These are phyloP conservation scores for Pyrocephalus nanus DNA, from an alignment of 2,797 vertebrate genomes.

Conservation along the genomic window DNA sequence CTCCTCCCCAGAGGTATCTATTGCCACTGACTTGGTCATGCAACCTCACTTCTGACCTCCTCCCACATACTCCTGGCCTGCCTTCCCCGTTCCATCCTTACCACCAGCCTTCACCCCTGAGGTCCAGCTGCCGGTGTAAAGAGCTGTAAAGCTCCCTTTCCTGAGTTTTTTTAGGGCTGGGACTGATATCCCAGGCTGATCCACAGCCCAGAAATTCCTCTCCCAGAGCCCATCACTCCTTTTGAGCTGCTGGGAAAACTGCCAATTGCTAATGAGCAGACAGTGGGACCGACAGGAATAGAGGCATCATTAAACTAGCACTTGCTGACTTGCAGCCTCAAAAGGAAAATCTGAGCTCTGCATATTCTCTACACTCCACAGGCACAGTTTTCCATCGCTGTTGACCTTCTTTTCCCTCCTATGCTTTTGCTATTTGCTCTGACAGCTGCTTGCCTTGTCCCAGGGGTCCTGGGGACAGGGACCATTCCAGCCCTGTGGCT, in stretches of 20 bases:
- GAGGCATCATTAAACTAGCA: neutral
- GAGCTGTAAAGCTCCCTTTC: neutral
- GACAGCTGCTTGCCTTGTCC: neutral
- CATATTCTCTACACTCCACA: neutral
- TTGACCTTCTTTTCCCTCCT: neutral
- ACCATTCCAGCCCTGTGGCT: neutral
- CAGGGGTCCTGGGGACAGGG: neutral
- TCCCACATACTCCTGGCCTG: neutral
- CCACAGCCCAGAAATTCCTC: neutral
- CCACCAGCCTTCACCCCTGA: rapidly evolving
- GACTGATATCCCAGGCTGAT: neutral
- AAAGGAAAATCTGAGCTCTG: neutral
- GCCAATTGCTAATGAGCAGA: neutral
- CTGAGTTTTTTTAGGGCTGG: rapidly evolving
- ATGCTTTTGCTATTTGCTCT: neutral
- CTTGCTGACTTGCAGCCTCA: neutral
- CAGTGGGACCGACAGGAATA: rapidly evolving
- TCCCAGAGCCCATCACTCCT: neutral
- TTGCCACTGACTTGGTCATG: neutral
- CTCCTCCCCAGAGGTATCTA: neutral
- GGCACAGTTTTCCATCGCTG: rapidly evolving
- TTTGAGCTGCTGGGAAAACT: neutral
- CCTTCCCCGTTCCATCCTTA: neutral
- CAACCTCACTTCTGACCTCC: neutral
- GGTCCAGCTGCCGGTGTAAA: rapidly evolving